Conservation (phyloP, 2,113 vertebrate genomes). For the Microtus pennsylvanicus region DNA sequence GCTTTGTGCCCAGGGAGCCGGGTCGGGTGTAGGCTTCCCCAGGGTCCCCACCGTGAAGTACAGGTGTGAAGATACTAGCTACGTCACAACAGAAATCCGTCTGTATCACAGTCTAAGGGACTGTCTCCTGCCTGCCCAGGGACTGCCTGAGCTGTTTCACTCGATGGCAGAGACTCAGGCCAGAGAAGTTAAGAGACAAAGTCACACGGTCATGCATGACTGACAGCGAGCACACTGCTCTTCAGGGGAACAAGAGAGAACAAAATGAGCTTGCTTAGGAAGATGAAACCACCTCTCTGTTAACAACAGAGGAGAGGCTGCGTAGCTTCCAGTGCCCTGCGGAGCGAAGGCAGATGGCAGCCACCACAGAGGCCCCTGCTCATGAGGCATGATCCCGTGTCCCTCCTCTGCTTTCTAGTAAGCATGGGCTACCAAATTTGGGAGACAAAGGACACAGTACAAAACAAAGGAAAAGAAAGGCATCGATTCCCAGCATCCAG, state of each 20-base stretch:
- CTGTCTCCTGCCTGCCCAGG: neutral
- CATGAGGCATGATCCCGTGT: fast-evolving
- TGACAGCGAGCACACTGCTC: neutral
- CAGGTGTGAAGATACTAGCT: too few relatives aligned
- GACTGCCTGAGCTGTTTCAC: neutral
- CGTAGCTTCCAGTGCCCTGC: too few relatives aligned
- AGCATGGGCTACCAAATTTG: neutral
- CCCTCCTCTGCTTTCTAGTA: neutral
- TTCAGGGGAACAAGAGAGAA: neutral
- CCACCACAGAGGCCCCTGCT: neutral
- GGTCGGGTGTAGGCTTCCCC: neutral
- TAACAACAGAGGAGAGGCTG: neutral
- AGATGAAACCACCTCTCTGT: neutral
- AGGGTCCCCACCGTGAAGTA: neutral
- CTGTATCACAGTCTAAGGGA: neutral
- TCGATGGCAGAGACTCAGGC: neutral
- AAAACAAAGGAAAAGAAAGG: neutral
- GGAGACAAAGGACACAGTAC: neutral
- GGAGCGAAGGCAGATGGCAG: neutral
- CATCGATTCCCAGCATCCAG: neutral
- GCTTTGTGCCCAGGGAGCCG: neutral
- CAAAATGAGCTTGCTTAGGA: neutral
- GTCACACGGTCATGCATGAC: too few relatives aligned
- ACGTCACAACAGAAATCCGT: neutral
- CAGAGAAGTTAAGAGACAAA: neutral